Evolutionary conservation across 2,113 vertebrate genomes (phyloP).

Genomic region (Pelecanus crispus): DNA sequence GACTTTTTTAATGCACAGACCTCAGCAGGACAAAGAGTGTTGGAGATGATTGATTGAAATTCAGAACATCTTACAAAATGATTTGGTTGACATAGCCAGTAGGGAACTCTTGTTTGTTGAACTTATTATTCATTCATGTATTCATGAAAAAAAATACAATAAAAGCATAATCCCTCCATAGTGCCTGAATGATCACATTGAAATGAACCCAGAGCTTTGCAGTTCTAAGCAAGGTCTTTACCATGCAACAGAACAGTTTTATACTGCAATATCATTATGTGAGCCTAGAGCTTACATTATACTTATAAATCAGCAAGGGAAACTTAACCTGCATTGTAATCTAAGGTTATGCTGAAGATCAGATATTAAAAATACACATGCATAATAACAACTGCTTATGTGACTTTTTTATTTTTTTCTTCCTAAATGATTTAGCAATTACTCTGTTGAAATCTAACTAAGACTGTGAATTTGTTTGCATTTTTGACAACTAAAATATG

Average conservation of each 20-base stretch:
- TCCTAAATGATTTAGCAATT: constrained; percentile 64
- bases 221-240: constrained; percentile 71
- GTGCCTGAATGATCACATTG: constrained; percentile 71
- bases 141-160: constrained; percentile 76
- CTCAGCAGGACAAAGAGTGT: constrained; percentile 27
- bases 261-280: constrained; percentile 72
- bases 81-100: constrained; percentile 74
- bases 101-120: constrained; percentile 75
- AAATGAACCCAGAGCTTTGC: constrained; percentile 71
- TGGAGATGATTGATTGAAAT: constrained; percentile 71
- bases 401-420: constrained; percentile 45
- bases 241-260: constrained; percentile 68
- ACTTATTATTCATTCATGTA: constrained; percentile 79
- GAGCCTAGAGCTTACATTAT: constrained; percentile 72
- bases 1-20: constrained; percentile 38
- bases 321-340: constrained; percentile 72
- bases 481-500: constrained; percentile 64
- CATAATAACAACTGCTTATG: constrained; percentile 60
- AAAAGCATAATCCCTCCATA: constrained; percentile 74
- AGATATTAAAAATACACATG: constrained; percentile 70
- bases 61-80: constrained; percentile 66
- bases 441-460: constrained; percentile 51
- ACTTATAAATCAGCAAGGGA: constrained; percentile 73
- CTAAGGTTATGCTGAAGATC: constrained; percentile 66
- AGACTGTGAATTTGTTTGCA: constrained; percentile 53